A percentile compares a stretch with the other conserved stretches of the same genome.
Evolutionary conservation across 2,113 vertebrate species (phyloP).

Genomic region (Dromaius novaehollandiae): DNA sequence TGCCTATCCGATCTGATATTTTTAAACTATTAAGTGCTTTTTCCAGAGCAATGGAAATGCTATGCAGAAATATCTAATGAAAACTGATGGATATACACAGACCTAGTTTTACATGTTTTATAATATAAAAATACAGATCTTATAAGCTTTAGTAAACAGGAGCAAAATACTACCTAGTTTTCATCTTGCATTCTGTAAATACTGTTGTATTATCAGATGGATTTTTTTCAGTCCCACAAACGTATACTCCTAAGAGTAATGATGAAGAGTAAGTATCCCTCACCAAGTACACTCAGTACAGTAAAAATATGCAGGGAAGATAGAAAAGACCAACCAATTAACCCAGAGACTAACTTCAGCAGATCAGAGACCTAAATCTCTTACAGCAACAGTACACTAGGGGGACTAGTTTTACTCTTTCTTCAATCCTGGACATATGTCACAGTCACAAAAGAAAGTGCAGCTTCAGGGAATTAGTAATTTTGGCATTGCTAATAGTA

Average conservation of each 20-base stretch:
- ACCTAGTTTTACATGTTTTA: background rate
- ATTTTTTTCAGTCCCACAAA: background rate
- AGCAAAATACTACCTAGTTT: background rate
- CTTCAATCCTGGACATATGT: background rate
- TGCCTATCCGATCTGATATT: background rate
- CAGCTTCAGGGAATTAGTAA: background rate
- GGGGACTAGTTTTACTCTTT: conserved; percentile 56
- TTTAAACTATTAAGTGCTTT: background rate
- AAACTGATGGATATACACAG: background rate
- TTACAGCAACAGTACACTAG: conserved; percentile 62
- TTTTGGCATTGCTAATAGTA: background rate
- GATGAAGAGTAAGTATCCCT: background rate
- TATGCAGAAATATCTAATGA: background rate
- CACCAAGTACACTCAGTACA: background rate
- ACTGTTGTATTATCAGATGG: background rate
- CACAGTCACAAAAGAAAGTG: background rate
- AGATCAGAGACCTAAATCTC: background rate
- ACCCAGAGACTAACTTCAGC: background rate
- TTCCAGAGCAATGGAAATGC: background rate
- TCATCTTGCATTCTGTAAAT: background rate
- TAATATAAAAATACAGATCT: background rate
- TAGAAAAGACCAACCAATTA: background rate
- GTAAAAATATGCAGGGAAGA: background rate
- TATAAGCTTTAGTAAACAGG: background rate
- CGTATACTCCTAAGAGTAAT: background rate